Evolutionary conservation across 2,888 invertebrate genomes (phyloP).

Genomic region (Autographa gamma): DNA sequence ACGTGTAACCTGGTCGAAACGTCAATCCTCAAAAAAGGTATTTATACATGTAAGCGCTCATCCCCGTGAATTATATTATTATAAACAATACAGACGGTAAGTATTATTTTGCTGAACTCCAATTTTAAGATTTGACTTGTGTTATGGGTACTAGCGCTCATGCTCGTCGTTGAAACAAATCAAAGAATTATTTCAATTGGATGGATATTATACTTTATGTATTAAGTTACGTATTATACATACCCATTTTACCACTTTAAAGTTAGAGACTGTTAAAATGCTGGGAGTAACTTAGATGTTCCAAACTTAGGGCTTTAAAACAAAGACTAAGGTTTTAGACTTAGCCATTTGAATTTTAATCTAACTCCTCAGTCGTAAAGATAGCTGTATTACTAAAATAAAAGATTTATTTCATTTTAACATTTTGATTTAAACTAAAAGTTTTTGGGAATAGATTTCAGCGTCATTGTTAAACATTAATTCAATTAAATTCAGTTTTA

Average conservation of each 20-base stretch:
- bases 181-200: too few relatives aligned
- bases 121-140: too few relatives aligned
- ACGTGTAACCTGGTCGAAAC: too few relatives aligned
- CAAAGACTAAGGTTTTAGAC: background rate
- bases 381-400: constrained; percentile 17
- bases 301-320: constrained; percentile 6
- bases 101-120: too few relatives aligned
- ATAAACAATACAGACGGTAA: too few relatives aligned
- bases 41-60: too few relatives aligned
- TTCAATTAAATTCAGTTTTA: background rate
- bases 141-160: too few relatives aligned
- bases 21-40: too few relatives aligned
- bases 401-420: constrained; percentile 37
- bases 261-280: constrained; percentile 1
- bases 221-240: background rate
- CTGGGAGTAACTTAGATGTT: background rate
- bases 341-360: constrained; percentile 41
- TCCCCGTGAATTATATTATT: too few relatives aligned
- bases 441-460: background rate
- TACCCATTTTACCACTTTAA: background rate
- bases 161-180: too few relatives aligned
- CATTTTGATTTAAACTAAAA: constrained; percentile 11
- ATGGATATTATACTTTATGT: too few relatives aligned
- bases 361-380: constrained; percentile 42
- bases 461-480: background rate